Percentiles rank a stretch among this genome's conserved stretches.
Conservation (phyloP, 2,888 invertebrate species). For the Tipula unca region DNA sequence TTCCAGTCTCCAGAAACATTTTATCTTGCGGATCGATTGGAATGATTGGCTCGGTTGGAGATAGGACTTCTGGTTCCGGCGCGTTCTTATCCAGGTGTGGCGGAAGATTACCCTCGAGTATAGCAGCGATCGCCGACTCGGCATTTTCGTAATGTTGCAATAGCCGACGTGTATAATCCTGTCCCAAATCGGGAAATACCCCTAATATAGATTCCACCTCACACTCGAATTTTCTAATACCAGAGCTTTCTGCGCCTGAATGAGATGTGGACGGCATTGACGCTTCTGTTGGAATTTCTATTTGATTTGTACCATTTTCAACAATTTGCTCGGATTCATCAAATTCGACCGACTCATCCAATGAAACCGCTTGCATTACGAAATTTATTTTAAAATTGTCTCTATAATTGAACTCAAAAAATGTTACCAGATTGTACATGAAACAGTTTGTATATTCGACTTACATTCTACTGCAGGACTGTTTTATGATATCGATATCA, state of each 20-base stretch:
- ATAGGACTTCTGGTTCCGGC: conserved; percentile 29
- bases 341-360: conserved; percentile 19
- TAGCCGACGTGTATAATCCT: conserved; percentile 63
- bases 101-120: conserved; percentile 58
- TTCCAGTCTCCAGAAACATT: conserved; percentile 47
- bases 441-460: conserved; percentile 34
- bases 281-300: background rate
- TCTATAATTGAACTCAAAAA: no score
- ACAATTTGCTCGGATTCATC: conserved; percentile 15
- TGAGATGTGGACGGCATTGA: background rate
- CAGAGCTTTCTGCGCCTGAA: conserved; percentile 19
- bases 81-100: conserved; percentile 32
- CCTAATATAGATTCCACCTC: conserved; percentile 43
- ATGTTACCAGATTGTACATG: no score
- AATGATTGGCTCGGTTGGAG: conserved; percentile 51
- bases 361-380: conserved; percentile 28
- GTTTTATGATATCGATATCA: conserved; percentile 56
- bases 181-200: conserved; percentile 72
- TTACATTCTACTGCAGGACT: conserved; percentile 60
- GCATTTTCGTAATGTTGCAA: conserved; percentile 66
- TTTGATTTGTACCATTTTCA: background rate
- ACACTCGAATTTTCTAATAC: conserved; percentile 35
- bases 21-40: conserved; percentile 53
- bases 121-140: conserved; percentile 70
- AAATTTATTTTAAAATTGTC: conserved; percentile 30